Evolutionary conservation across 1,140 invertebrate species (phyloP), one percentile per base, ranked within the genome.

Genomic region (Battus philenor): DNA sequence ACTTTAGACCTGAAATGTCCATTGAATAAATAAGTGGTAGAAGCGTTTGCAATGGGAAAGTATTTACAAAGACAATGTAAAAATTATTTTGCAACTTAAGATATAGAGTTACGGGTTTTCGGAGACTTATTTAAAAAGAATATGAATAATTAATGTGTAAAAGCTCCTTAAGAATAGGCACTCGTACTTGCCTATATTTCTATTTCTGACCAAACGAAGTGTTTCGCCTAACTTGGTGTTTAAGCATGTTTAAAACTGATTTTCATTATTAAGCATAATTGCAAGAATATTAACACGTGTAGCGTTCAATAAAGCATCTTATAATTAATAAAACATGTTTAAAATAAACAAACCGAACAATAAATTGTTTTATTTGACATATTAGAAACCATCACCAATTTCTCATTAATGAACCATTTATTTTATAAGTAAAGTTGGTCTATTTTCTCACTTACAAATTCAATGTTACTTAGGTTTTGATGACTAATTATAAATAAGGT

Each of bases 271-370:
- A 39, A 15, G 20, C 26, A 33, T 17, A 17, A 16, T 32, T 33
- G n/a, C 15, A 11, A 17, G 10, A 15, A 17, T 51, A 32, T 41
- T 34, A 41, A 22, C 38, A 39, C 39, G 46, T 58, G 58, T 68
- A 68, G 65, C 31, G 39, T 59, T 60, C 53, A 47, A 64, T 59
- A 49, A 41, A 39, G 43, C 41, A 29, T 52, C 44, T 51, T 51
- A 41, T 52, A 56, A 61, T 57, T 62, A 52, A 50, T 68, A 68
- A 56, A 59, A 48, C 59, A 61, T 55, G 61, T 65, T 68, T 54
- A 52, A 60, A 68, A 65, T 68, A 62, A 68, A 68, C 39, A 16
- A 29, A 43, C 0, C 17, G 8, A 41, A 27, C 1, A 29, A 18
- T 9, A 0, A 11, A 4, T 27, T 24, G 20, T 24, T 12, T 39